phyloP scores from a whole-genome alignment of 2,797 vertebrate species.

The Ara ararauna region DNA sequence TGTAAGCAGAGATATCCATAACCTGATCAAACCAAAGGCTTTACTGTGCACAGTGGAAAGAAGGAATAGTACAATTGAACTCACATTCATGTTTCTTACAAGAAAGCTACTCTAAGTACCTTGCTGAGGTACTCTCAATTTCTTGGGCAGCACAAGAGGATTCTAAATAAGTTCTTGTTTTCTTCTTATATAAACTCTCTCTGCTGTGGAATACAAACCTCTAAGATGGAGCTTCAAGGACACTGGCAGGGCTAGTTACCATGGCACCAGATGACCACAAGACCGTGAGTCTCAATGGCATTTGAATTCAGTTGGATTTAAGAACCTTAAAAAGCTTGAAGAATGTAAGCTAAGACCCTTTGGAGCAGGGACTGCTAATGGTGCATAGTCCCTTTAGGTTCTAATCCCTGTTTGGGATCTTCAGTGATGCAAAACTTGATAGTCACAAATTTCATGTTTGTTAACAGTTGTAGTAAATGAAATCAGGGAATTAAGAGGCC shows the following conservation, averaged over 20 bases:
- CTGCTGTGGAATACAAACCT: not conserved
- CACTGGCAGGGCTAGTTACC: not conserved
- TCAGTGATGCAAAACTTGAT: not conserved
- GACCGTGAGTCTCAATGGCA: not conserved
- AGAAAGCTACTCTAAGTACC: not conserved
- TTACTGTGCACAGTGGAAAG: not conserved
- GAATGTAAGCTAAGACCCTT: not conserved
- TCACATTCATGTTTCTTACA: not conserved
- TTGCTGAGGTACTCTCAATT: not conserved
- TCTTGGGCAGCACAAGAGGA: not conserved
- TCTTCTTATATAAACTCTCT: not conserved
- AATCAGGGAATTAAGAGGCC: not conserved
- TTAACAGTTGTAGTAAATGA: not conserved
- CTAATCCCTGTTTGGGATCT: not conserved
- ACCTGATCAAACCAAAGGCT: not conserved
- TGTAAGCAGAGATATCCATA: not conserved
- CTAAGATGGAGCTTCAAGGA: not conserved
- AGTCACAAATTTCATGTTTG: not conserved
- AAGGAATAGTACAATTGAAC: not conserved
- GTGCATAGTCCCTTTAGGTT: not conserved
- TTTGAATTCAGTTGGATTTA: not conserved
- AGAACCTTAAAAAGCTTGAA: not conserved
- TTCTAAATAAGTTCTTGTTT: not conserved
- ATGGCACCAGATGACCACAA: not conserved
- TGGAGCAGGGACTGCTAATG: not conserved